Evolutionary conservation across 2,888 invertebrate genomes (phyloP), one percentile per base, ranked within the genome.

Genomic region (Sarcophaga carnaria): DNA sequence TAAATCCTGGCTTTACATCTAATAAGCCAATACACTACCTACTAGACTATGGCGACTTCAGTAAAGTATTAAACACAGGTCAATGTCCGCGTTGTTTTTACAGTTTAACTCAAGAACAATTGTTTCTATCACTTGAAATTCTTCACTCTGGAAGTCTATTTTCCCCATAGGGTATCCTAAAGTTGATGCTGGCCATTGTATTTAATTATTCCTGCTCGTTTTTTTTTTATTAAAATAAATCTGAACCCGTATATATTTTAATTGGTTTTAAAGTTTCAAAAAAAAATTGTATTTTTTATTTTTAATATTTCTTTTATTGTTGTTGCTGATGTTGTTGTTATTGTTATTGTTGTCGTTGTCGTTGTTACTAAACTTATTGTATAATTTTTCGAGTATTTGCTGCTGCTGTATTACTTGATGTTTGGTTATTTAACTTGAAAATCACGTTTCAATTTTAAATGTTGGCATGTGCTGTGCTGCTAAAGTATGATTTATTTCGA

Each of bases 401-500:
- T 17, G 22, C 49, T 63, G 27, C 71, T 64, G 22, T 22, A n/a
- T 64, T 60, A 20, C 47, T 62, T 78, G 62, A 45, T 78, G 60
- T 78, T 78, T 69, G 83, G 69, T 86, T 86, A 83, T 83, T 86
- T 77, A 83, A 86, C 77, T 84, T 60, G 66, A 83, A 83, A 70
- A 86, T 83, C 86, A 86, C 86, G 86, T 86, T 86, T 83, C 60
- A 37, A 25, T 69, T 86, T 86, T 83, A 71, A 76, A 80, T 86
- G 72, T 69, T 45, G 63, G 77, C 86, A 83, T 83, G 83, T 86
- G 86, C 72, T 76, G 54, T 76, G 54, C 66, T 67, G 37, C 37
- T 37, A 37, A 77, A 74, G 37, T 77, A 80, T 80, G 80, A 86
- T 77, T 86, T 86, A 86, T 86, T 10, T 62, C n/a, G 17, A 59